Conservation (phyloP, 2,113 vertebrate species). For the Ptychochromis oligacanthus region DNA sequence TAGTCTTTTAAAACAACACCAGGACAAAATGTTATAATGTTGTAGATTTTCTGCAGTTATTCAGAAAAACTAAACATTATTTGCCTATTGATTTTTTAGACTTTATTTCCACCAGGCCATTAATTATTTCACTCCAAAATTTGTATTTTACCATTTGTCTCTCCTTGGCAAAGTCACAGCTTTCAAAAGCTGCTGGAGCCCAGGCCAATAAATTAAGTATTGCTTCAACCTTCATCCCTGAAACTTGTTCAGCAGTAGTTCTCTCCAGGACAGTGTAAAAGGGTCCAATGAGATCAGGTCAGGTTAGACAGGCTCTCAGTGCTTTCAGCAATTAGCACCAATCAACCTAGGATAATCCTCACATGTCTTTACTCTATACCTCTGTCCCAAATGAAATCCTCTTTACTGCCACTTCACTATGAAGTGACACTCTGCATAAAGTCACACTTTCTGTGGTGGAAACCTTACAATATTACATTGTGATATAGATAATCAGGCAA, state of each 20-base stretch:
- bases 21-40: neutral
- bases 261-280: conserved; percentile 31
- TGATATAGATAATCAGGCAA: conserved; percentile 26
- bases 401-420: conserved; percentile 18
- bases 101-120: neutral
- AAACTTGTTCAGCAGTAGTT: conserved; percentile 46
- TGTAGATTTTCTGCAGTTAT: neutral
- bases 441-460: conserved; percentile 27
- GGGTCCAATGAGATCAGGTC: conserved; percentile 20
- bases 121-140: neutral
- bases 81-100: neutral
- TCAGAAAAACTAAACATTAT: neutral
- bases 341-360: conserved; percentile 44
- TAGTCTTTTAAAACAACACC: neutral
- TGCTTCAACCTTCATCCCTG: conserved; percentile 32
- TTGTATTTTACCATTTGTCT: neutral
- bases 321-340: conserved; percentile 66
- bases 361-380: conserved; percentile 27
- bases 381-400: conserved; percentile 35
- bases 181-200: neutral
- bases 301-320: conserved; percentile 31
- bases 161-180: conserved; percentile 24
- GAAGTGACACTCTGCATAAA: conserved; percentile 33
- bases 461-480: conserved; percentile 8
- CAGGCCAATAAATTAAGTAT: conserved; percentile 27